Evolutionary conservation across 2,113 vertebrate species (phyloP).

Genomic region (Xenopus borealis): DNA sequence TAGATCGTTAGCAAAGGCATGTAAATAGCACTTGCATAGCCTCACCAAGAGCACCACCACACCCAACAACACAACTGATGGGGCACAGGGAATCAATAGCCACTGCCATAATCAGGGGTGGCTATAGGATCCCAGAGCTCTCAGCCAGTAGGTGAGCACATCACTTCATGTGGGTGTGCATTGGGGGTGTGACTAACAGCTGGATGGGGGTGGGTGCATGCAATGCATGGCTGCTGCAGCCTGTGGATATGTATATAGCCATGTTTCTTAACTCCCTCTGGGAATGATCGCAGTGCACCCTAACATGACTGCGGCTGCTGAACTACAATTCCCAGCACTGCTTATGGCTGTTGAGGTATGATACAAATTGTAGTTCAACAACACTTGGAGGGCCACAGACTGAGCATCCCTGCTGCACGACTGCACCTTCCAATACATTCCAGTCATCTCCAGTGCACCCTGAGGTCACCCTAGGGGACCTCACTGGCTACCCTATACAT

Average conservation of each 20-base stretch:
- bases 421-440: neutral
- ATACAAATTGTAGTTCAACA: no score
- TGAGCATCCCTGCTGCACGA: no score
- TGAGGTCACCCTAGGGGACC: neutral
- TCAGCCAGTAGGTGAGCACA: slow-evolving; percentile 42
- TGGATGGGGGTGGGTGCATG: neutral
- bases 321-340: no score
- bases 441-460: neutral
- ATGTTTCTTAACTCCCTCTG: no score
- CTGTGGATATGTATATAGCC: no score
- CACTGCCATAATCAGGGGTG: slow-evolving; percentile 45
- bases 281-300: no score
- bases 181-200: slow-evolving; percentile 1
- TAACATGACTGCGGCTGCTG: no score
- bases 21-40: no score
- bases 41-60: no score
- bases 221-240: neutral
- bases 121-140: slow-evolving; percentile 27
- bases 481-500: neutral
- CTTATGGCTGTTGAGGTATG: no score
- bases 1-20: no score
- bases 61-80: slow-evolving; percentile 58
- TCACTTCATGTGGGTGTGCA: slow-evolving; percentile 8
- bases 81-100: slow-evolving; percentile 69
- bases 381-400: no score